phyloP scores from a whole-genome alignment of 2,113 vertebrate species.

The Pandion haliaetus region DNA sequence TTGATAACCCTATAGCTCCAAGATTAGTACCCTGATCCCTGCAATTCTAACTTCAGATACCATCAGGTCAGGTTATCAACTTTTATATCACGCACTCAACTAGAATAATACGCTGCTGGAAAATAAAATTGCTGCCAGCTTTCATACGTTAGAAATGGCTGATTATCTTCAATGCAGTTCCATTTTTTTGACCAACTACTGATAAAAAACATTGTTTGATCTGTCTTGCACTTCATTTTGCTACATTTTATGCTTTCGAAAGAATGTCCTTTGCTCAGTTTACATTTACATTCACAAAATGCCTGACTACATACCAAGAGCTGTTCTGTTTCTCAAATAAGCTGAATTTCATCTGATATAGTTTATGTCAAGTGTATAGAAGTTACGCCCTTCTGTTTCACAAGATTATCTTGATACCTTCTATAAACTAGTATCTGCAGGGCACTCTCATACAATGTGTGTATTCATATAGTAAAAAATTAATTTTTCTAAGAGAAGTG shows the following conservation, averaged over 20 bases:
- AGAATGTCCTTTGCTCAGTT: neutral
- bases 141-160: neutral
- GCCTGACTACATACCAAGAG: neutral
- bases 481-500: neutral
- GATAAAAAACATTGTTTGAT: neutral
- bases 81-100: neutral
- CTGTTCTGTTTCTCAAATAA: neutral
- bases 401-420: neutral
- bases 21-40: neutral
- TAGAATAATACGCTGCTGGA: neutral
- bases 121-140: neutral
- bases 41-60: neutral
- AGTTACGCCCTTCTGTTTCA: neutral
- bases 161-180: neutral
- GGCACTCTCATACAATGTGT: neutral
- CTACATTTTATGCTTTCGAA: neutral
- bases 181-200: neutral
- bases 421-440: neutral
- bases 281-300: neutral
- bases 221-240: neutral
- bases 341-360: neutral
- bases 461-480: neutral
- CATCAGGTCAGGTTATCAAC: neutral
- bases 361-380: neutral
- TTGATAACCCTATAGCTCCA: neutral